Conservation (phyloP, 2,113 vertebrate genomes). For the Elanus axillaris region DNA sequence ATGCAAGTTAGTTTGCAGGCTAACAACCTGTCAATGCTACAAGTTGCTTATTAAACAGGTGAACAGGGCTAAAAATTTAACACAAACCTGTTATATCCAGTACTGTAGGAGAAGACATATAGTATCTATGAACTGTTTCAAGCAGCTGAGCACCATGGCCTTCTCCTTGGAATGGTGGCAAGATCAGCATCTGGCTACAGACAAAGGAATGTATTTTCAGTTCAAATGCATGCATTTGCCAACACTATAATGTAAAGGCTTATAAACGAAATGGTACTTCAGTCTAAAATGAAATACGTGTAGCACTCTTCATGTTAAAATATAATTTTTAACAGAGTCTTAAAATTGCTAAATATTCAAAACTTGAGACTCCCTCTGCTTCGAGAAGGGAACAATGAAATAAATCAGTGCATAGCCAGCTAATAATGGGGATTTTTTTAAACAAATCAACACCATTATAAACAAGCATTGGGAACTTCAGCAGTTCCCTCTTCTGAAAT, state of each 20-base stretch:
- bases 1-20: not conserved
- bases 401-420: constrained; percentile 66
- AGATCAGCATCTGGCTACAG: constrained; percentile 95
- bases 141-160: constrained; percentile 96
- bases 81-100: constrained; percentile 95
- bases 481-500: constrained; percentile 80
- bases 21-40: not conserved
- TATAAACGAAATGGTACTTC: not conserved
- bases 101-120: constrained; percentile 86
- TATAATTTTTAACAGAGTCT: not conserved
- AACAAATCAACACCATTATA: constrained; percentile 80
- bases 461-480: constrained; percentile 82
- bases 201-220: constrained; percentile 48
- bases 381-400: constrained; percentile 65
- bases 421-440: constrained; percentile 69
- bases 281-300: not conserved
- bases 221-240: constrained; percentile 21
- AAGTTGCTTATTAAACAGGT: not conserved
- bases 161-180: constrained; percentile 98
- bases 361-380: constrained; percentile 51
- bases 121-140: constrained; percentile 95
- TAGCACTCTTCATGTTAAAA: not conserved
- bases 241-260: not conserved
- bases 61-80: not conserved
- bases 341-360: constrained; percentile 50